A percentile compares a stretch with the other conserved stretches of the same genome.
These are phyloP conservation scores for Zootermopsis nevadensis DNA, from an alignment of 2,888 invertebrate genomes.

Conservation along the genomic window DNA sequence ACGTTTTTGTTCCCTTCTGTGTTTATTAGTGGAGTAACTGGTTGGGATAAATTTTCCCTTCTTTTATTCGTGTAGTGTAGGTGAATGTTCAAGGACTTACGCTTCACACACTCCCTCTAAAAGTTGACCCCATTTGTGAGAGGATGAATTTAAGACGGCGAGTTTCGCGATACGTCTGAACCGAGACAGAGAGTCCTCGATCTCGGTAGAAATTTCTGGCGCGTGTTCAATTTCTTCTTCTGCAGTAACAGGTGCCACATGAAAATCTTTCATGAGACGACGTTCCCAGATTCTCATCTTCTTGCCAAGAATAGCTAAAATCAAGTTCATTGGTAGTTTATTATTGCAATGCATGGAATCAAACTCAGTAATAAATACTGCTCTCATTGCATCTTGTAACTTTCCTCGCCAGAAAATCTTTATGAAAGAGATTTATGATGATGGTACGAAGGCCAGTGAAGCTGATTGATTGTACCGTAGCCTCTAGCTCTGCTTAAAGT, in stretches of 20 bases:
- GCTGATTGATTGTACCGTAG: too few relatives aligned
- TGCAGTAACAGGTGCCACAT: slow-evolving; percentile 78
- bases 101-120: slow-evolving; percentile 70
- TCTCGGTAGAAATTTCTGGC: slow-evolving; percentile 61
- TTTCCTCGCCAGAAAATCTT: too few relatives aligned
- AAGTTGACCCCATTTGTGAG: slow-evolving; percentile 81
- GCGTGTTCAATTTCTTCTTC: slow-evolving; percentile 64
- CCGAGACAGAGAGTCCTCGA: slow-evolving; percentile 73
- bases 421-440: too few relatives aligned
- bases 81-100: too few relatives aligned
- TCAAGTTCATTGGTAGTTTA: not conserved
- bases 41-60: too few relatives aligned
- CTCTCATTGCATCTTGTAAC: too few relatives aligned
- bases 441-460: too few relatives aligned
- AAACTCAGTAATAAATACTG: too few relatives aligned
- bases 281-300: slow-evolving; percentile 86
- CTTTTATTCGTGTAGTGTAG: not conserved
- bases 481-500: too few relatives aligned
- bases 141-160: slow-evolving; percentile 76
- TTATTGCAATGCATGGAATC: too few relatives aligned
- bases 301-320: slow-evolving; percentile 76
- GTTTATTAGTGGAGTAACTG: too few relatives aligned
- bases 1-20: too few relatives aligned
- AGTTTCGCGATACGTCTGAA: slow-evolving; percentile 81
- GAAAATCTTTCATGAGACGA: slow-evolving; percentile 89